Evolutionary conservation across 2,888 invertebrate species (phyloP).

Genomic region (Sepiola atlantica): DNA sequence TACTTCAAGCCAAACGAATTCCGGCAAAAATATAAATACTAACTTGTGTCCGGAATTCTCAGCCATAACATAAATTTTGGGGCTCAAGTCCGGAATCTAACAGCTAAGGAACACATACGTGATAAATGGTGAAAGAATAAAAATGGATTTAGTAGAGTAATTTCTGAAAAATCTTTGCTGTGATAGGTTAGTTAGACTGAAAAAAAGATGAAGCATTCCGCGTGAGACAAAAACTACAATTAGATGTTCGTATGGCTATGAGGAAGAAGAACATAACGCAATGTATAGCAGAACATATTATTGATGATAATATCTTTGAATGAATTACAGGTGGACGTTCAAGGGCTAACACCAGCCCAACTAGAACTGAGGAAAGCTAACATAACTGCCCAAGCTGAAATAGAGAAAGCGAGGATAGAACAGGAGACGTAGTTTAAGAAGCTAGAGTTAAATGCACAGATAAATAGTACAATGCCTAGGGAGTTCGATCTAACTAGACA

Average conservation of each 20-base stretch:
- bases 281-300: too few species aligned
- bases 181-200: background rate
- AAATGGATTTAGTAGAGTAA: background rate
- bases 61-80: too few species aligned
- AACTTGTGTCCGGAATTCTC: too few species aligned
- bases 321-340: too few species aligned
- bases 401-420: background rate
- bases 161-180: background rate
- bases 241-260: background rate
- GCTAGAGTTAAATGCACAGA: background rate
- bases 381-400: background rate
- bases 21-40: too few species aligned
- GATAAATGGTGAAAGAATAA: background rate
- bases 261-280: background rate
- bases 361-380: background rate
- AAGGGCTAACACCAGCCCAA: background rate
- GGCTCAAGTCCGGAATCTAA: background rate
- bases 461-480: background rate
- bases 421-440: background rate
- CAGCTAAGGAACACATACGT: background rate
- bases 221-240: background rate
- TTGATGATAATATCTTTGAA: too few species aligned
- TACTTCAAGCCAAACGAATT: too few species aligned
- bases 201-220: background rate
- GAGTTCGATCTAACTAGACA: background rate